Evolutionary conservation across 2,888 invertebrate species (phyloP).

Genomic region (Deroplatys truncata): DNA sequence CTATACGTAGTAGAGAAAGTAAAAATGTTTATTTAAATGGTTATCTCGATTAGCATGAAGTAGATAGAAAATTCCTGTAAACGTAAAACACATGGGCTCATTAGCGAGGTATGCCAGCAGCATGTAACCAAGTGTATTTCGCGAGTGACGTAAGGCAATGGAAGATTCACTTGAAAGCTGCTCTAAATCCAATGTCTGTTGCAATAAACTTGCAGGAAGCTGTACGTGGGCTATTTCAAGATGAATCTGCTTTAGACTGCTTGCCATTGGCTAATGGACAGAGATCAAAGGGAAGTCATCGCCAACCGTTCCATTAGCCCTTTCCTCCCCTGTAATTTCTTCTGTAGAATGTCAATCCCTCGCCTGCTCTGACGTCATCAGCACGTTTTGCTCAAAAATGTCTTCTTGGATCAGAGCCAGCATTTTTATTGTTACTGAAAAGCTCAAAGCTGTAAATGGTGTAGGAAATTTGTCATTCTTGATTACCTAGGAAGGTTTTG

Average conservation of each 20-base stretch:
- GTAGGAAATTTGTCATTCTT: constrained; percentile 15
- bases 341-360: not conserved
- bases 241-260: not conserved
- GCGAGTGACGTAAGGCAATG: no score
- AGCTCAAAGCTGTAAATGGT: constrained; percentile 14
- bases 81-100: no score
- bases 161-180: no score
- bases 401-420: not conserved
- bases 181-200: no score
- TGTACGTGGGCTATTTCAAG: no score
- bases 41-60: no score
- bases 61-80: no score
- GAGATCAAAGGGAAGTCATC: not conserved
- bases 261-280: not conserved
- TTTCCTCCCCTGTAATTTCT: not conserved
- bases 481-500: not conserved
- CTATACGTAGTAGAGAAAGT: no score
- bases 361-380: not conserved
- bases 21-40: no score
- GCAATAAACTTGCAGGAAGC: no score
- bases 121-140: no score
- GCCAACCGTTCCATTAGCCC: not conserved
- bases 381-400: not conserved
- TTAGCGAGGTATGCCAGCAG: no score
- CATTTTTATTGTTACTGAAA: constrained; percentile 2